Evolutionary conservation across 2,888 invertebrate species (phyloP).

Genomic region (Drosophila nr. fundita): DNA sequence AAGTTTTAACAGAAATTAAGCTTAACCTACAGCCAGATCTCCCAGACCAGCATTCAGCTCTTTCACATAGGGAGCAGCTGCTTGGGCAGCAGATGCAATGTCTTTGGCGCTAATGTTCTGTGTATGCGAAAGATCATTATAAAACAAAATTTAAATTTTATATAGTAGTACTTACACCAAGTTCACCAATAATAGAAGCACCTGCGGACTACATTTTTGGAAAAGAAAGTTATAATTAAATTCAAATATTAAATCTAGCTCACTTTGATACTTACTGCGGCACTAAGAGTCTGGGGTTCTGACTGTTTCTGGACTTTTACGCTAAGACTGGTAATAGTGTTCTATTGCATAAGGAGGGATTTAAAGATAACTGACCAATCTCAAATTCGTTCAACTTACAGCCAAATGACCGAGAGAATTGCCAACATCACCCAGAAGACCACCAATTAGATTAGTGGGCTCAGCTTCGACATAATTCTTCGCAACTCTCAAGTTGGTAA

Average conservation of each 20-base stretch:
- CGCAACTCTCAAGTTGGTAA: conserved; percentile 27
- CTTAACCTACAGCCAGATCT: conserved; percentile 42
- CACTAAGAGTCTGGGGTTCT: conserved; percentile 6
- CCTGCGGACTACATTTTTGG: conserved; percentile 31
- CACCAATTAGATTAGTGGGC: conserved; percentile 30
- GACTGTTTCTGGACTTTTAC: conserved; percentile 11
- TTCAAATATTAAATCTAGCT: not conserved
- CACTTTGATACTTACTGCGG: conserved; percentile 46
- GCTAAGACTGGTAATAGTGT: conserved; percentile 48
- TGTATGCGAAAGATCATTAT: not conserved
- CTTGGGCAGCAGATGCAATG: conserved; percentile 47
- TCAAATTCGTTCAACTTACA: conserved; percentile 13
- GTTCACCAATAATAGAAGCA: conserved; percentile 49
- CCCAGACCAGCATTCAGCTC: conserved; percentile 39
- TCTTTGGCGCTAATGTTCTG: conserved; percentile 48
- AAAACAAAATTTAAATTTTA: not conserved
- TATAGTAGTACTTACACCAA: conserved; percentile 38
- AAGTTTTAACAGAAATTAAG: not conserved
- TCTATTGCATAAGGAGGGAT: conserved; percentile 24
- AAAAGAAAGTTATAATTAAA: not conserved
- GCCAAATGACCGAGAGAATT: conserved; percentile 46
- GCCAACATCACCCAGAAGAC: conserved; percentile 35
- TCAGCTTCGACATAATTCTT: conserved; percentile 24
- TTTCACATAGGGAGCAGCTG: conserved; percentile 49
- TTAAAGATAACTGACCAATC: no score